A percentile compares a stretch with the other conserved stretches of the same genome.
Evolutionary conservation across 2,797 vertebrate genomes (phyloP).

Genomic region (Austrolebias charrua): DNA sequence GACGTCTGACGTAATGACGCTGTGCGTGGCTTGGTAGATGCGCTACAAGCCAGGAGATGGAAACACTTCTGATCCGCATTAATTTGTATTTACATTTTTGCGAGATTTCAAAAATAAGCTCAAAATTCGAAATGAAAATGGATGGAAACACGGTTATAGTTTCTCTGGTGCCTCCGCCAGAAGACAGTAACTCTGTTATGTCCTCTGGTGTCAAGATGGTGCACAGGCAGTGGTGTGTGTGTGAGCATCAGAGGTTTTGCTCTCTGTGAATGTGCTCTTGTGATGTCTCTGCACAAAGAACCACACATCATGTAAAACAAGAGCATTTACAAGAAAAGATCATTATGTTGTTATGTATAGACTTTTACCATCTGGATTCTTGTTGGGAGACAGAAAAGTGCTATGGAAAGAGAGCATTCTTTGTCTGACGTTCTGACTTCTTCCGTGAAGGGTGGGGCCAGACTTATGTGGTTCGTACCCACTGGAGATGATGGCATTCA

Average conservation of each 20-base stretch:
- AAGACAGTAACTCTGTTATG: slow-evolving; percentile 70
- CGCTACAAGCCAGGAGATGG: no score
- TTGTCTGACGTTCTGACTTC: slow-evolving; percentile 55
- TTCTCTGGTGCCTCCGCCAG: slow-evolving; percentile 29
- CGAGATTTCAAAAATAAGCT: no score
- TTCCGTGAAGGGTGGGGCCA: slow-evolving; percentile 45
- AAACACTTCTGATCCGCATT: no score
- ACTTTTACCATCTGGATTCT: slow-evolving; percentile 69
- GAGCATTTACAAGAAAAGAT: slow-evolving; percentile 65
- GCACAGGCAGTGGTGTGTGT: slow-evolving; percentile 59
- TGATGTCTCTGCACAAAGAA: slow-evolving; percentile 66
- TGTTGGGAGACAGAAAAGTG: slow-evolving; percentile 59
- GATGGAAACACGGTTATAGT: no score
- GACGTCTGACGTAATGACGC: no score
- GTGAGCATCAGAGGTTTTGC: slow-evolving; percentile 53
- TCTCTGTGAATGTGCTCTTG: slow-evolving; percentile 75
- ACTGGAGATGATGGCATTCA: slow-evolving; percentile 39
- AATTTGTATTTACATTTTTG: no score
- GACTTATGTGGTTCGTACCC: slow-evolving; percentile 54
- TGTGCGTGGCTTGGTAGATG: no score
- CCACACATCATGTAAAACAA: slow-evolving; percentile 69
- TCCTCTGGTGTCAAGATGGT: slow-evolving; percentile 42
- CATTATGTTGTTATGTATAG: slow-evolving; percentile 71
- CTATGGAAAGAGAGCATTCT: slow-evolving; percentile 47
- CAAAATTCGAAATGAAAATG: no score